Percentiles rank a stretch among this genome's conserved stretches.
Conservation (phyloP, 2,113 vertebrate species). For the Arenaria interpres region DNA sequence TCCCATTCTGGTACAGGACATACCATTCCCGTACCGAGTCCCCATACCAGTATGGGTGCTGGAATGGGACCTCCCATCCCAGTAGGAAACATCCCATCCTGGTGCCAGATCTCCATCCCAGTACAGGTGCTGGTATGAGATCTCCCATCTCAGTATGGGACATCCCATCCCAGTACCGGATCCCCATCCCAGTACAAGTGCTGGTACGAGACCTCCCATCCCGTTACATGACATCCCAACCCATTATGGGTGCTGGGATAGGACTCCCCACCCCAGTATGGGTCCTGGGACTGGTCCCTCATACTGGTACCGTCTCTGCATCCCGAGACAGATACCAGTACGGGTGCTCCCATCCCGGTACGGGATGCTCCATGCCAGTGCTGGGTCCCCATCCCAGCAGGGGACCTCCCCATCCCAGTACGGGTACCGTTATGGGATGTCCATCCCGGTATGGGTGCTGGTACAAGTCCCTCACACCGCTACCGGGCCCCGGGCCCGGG, state of each 20-base stretch:
- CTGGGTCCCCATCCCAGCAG: too few relatives aligned
- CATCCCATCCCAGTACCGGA: too few relatives aligned
- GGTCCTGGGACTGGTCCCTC: neutral
- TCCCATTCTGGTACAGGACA: neutral
- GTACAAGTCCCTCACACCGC: too few relatives aligned
- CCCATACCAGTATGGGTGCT: neutral
- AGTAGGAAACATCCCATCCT: neutral
- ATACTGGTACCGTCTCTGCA: accelerated
- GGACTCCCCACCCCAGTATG: neutral
- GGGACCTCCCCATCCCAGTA: too few relatives aligned
- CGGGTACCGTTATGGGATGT: neutral
- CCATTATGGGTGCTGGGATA: neutral
- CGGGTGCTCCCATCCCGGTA: neutral
- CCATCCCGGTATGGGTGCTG: neutral
- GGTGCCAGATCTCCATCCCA: accelerated
- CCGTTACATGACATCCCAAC: accelerated
- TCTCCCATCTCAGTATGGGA: neutral
- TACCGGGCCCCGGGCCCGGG: too few relatives aligned
- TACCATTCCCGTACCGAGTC: neutral
- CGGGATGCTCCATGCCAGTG: neutral
- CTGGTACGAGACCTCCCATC: too few relatives aligned
- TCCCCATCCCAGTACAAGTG: neutral
- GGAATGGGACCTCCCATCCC: neutral
- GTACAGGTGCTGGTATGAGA: neutral
- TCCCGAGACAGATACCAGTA: too few relatives aligned